These are phyloP conservation scores for Haliaeetus vocifer DNA, from an alignment of 2,797 vertebrate genomes.

Conservation along the genomic window DNA sequence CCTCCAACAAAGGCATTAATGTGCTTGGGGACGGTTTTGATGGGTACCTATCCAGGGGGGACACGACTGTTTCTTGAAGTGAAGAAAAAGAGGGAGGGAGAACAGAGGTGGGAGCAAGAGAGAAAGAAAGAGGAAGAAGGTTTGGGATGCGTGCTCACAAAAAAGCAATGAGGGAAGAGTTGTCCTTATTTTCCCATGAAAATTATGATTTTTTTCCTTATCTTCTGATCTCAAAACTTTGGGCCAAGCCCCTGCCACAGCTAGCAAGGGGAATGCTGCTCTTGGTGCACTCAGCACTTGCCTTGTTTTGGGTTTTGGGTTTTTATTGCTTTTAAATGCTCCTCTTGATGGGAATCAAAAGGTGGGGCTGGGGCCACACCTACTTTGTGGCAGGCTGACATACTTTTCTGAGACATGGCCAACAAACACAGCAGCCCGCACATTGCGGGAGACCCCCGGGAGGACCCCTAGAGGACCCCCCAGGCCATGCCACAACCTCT, in stretches of 20 bases:
- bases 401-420: not conserved
- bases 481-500: not conserved
- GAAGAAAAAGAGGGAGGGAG: not conserved
- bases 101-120: not conserved
- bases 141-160: not conserved
- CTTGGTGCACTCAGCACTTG: not conserved
- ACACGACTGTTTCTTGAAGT: not conserved
- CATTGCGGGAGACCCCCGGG: not conserved
- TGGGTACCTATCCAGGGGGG: not conserved
- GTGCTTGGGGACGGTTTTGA: not conserved
- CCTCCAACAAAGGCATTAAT: not conserved
- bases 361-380: constrained; percentile 11
- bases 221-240: not conserved
- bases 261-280: not conserved
- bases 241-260: not conserved
- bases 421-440: not conserved
- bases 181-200: not conserved
- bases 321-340: constrained; percentile 12
- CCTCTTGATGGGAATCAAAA: constrained; percentile 5
- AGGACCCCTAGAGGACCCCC: not conserved
- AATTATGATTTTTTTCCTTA: not conserved
- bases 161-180: not conserved
- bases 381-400: not conserved
- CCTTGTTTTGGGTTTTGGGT: constrained; percentile 37
- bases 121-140: not conserved